A percentile compares a stretch with the other conserved stretches of the same genome.
These are phyloP conservation scores for Suncus etruscus DNA, from an alignment of 2,113 vertebrate genomes.

Conservation along the genomic window DNA sequence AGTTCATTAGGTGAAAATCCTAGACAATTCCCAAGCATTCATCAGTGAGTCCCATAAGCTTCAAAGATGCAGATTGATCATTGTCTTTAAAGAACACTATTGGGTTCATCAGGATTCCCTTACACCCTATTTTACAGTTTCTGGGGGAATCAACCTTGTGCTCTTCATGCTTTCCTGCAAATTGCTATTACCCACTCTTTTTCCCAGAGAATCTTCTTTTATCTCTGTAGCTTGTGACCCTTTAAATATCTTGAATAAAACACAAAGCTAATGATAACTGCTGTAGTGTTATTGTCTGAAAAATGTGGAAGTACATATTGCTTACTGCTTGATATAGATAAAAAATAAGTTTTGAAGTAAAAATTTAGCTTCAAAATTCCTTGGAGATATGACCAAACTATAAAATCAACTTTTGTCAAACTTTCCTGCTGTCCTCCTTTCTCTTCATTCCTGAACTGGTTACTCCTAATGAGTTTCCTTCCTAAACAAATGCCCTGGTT, in stretches of 20 bases:
- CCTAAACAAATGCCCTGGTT: not conserved
- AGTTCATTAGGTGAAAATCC: not conserved
- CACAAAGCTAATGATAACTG: not conserved
- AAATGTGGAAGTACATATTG: not conserved
- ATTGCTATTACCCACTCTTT: not conserved
- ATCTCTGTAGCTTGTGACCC: not conserved
- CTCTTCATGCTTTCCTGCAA: not conserved
- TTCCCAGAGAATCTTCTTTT: not conserved
- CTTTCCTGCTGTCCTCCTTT: not conserved
- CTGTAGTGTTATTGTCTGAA: not conserved
- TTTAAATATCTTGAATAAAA: not conserved
- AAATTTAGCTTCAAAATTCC: not conserved
- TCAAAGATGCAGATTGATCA: not conserved
- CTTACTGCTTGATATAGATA: not conserved
- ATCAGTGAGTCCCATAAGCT: not conserved
- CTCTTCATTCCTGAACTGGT: not conserved
- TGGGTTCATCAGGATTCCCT: not conserved
- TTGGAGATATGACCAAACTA: not conserved
- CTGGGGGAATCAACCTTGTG: not conserved
- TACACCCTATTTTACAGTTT: not conserved
- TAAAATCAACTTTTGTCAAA: not conserved
- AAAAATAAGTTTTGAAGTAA: not conserved
- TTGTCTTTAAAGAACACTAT: not conserved
- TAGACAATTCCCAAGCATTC: not conserved
- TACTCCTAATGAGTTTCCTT: not conserved